phyloP scores from a whole-genome alignment of 2,113 vertebrate genomes.

The Cyprinus carpio region DNA sequence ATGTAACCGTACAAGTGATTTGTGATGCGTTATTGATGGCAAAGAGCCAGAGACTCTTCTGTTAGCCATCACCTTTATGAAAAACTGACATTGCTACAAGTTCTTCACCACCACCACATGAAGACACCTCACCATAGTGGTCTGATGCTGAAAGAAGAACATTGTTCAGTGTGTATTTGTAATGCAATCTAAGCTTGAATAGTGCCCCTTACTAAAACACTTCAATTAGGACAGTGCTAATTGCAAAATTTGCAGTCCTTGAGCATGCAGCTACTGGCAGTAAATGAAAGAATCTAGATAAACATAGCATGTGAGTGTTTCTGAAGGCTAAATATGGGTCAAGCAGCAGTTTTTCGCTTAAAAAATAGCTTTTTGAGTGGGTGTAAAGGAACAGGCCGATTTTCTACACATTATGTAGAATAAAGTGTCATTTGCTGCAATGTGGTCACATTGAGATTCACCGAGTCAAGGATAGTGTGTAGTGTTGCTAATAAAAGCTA shows the following conservation, averaged over 20 bases:
- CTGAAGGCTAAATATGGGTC: conserved; percentile 27
- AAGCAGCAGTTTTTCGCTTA: conserved; percentile 19
- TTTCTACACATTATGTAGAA: background rate
- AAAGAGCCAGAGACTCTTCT: background rate
- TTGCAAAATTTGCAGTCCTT: conserved; percentile 1
- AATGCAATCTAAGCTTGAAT: background rate
- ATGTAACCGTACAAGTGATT: conserved; percentile 2
- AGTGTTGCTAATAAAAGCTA: background rate
- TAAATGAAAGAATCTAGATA: conserved; percentile 7
- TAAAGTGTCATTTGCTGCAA: background rate
- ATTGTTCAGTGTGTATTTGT: background rate
- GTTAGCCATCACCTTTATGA: background rate
- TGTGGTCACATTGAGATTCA: background rate
- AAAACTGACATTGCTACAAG: background rate
- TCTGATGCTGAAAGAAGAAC: background rate
- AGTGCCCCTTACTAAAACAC: background rate
- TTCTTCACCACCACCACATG: background rate
- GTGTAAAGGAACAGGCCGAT: background rate
- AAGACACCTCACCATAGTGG: background rate
- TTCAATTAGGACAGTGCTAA: conserved; percentile 1
- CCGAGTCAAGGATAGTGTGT: background rate
- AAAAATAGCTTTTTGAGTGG: background rate
- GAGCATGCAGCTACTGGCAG: background rate
- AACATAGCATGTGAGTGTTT: background rate
- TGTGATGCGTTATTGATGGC: background rate